phyloP scores from a whole-genome alignment of 2,797 vertebrate genomes.

The Ara ararauna region DNA sequence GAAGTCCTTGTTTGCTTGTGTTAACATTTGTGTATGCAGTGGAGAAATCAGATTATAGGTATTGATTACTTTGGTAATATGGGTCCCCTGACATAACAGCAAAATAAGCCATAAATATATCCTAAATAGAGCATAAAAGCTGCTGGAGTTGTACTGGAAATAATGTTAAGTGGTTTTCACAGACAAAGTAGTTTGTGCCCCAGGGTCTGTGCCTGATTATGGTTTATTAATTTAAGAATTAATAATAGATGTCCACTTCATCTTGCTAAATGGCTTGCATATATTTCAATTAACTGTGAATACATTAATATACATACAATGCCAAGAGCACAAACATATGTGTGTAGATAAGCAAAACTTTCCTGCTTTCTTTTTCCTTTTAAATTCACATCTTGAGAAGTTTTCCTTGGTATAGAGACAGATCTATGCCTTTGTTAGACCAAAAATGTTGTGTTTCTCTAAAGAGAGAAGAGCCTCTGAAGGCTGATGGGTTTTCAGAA shows the following conservation, averaged over 20 bases:
- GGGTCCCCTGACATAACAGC: background rate
- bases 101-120: background rate
- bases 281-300: background rate
- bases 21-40: background rate
- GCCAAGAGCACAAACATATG: background rate
- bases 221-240: slow-evolving; percentile 43
- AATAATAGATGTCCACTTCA: slow-evolving; percentile 33
- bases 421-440: background rate
- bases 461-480: background rate
- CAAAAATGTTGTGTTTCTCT: background rate
- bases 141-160: background rate
- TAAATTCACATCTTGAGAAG: background rate
- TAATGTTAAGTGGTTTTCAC: background rate
- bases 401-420: background rate
- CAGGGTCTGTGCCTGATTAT: background rate
- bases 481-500: background rate
- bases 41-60: background rate
- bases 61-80: background rate
- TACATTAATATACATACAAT: background rate
- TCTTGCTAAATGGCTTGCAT: background rate
- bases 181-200: background rate
- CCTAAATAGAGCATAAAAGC: background rate
- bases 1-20: background rate
- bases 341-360: background rate
- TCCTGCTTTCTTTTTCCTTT: background rate